These are phyloP conservation scores for Darevskia nairensis DNA, from an alignment of 2,797 vertebrate species.

Conservation along the genomic window DNA sequence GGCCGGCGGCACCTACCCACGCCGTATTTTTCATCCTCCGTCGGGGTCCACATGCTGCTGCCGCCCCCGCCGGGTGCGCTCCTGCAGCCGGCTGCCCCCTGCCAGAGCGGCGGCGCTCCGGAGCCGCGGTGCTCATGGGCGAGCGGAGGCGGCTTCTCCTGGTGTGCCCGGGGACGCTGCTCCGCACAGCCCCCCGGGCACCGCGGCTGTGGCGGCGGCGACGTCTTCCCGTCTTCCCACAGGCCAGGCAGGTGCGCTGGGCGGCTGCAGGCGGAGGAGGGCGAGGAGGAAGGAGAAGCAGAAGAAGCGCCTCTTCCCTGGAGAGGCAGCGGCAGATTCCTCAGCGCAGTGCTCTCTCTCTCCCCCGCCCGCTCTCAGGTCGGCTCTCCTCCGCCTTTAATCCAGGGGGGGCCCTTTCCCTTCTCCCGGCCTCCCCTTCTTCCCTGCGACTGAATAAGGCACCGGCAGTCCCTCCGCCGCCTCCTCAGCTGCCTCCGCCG, in stretches of 20 bases:
- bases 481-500: not conserved
- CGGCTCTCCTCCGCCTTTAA: not conserved
- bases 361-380: conserved; percentile 27
- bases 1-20: conserved; percentile 86
- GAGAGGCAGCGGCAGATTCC: conserved; percentile 41
- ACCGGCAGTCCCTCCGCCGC: not conserved
- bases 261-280: conserved; percentile 5
- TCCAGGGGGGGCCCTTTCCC: conserved; percentile 21
- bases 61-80: conserved; percentile 34
- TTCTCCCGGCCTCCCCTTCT: conserved; percentile 15
- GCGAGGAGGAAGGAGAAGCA: not conserved
- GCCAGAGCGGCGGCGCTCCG: conserved; percentile 56
- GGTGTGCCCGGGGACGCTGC: conserved; percentile 62
- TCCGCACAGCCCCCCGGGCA: conserved; percentile 41
- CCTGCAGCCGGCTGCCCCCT: conserved; percentile 52
- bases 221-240: not conserved
- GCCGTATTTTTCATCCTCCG: conserved; percentile 94
- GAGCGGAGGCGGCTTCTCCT: conserved; percentile 61
- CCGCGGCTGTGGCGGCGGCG: conserved; percentile 24
- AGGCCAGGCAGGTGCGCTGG: conserved; percentile 1
- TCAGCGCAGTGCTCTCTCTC: not conserved
- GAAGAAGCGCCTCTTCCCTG: not conserved
- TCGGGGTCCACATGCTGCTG: conserved; percentile 91
- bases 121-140: conserved; percentile 60
- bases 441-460: not conserved